phyloP scores from a whole-genome alignment of 2,113 vertebrate species.

The Mesoclemmys tuberculata region DNA sequence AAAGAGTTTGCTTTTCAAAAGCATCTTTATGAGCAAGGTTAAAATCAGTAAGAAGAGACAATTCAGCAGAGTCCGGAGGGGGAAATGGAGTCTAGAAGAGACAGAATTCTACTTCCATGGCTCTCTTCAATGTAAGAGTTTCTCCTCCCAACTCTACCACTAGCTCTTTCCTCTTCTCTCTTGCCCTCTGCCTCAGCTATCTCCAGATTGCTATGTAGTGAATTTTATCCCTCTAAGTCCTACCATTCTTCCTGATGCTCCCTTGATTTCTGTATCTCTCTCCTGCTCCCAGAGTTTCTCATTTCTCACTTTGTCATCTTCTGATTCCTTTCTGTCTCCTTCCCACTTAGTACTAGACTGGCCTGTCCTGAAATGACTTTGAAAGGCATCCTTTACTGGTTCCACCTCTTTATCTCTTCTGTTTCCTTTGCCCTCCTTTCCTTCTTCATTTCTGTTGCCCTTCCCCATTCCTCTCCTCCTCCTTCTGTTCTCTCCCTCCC shows the following conservation, averaged over 20 bases:
- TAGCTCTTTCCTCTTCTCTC: neutral
- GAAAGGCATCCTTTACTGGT: neutral
- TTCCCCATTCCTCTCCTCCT: neutral
- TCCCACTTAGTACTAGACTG: neutral
- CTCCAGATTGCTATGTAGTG: neutral
- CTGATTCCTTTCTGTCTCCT: neutral
- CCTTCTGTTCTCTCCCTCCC: neutral
- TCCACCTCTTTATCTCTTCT: neutral
- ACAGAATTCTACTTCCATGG: neutral
- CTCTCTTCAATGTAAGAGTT: neutral
- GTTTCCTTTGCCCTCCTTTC: neutral
- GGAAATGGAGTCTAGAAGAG: neutral
- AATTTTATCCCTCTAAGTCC: neutral
- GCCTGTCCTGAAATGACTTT: neutral
- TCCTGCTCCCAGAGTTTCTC: neutral
- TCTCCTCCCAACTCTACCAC: neutral
- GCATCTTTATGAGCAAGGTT: neutral
- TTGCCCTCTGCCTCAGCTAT: neutral
- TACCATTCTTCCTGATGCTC: neutral
- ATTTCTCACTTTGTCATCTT: neutral
- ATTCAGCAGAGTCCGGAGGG: neutral
- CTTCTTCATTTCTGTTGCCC: neutral
- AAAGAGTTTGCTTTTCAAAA: neutral
- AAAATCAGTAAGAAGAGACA: neutral
- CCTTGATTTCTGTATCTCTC: neutral